Percentiles rank a stretch among this genome's conserved stretches.
These are phyloP conservation scores for Galaxea fascicularis DNA, from an alignment of 92 coral and sea anemone species.

Conservation along the genomic window DNA sequence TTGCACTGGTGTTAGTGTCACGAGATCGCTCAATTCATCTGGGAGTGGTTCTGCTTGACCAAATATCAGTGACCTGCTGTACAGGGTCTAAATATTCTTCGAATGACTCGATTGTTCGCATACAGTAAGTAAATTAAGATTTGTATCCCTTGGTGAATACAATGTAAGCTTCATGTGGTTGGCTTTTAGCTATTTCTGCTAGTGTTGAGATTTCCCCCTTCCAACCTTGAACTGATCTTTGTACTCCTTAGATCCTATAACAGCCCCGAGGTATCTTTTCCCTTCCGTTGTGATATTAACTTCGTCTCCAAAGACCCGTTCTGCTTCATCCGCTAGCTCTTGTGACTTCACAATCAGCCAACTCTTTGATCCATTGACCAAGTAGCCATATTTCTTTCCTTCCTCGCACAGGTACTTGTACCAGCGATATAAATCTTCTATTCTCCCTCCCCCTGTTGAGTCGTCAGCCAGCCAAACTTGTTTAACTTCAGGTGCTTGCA, in stretches of 20 bases:
- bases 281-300: slow-evolving; percentile 61
- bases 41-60: no score
- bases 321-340: slow-evolving; percentile 29
- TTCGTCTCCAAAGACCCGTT: slow-evolving; percentile 30
- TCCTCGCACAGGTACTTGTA: slow-evolving; percentile 45
- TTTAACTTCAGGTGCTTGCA: slow-evolving; percentile 47
- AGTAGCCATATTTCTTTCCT: slow-evolving; percentile 62
- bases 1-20: no score
- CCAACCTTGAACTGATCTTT: slow-evolving; percentile 58
- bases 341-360: no score
- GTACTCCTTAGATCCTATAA: slow-evolving; percentile 58
- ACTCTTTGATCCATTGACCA: slow-evolving; percentile 57
- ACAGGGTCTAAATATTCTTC: no score
- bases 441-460: slow-evolving; percentile 55
- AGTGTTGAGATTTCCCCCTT: slow-evolving; percentile 41
- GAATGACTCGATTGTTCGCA: no score
- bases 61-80: no score
- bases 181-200: slow-evolving; percentile 36
- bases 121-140: no score
- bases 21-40: no score
- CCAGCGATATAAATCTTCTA: slow-evolving; percentile 39
- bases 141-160: slow-evolving; percentile 6
- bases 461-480: no score
- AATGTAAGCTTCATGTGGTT: slow-evolving; percentile 14
- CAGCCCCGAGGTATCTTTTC: slow-evolving; percentile 57